phyloP scores from a whole-genome alignment of 2,888 invertebrate species.

The Macrophya annulata region DNA sequence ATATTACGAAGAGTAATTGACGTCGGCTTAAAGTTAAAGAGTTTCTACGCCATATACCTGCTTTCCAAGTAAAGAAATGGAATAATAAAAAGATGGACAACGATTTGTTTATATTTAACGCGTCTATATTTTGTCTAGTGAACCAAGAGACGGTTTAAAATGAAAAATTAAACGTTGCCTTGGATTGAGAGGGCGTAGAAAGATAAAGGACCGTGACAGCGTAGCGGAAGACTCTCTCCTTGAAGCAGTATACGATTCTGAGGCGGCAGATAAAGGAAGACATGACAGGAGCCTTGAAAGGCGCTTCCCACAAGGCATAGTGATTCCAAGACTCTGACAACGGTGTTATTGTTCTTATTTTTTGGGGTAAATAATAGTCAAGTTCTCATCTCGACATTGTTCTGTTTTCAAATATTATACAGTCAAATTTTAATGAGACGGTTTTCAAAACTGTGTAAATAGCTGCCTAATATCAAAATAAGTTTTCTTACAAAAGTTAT shows the following conservation, averaged over 20 bases:
- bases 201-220: slow-evolving; percentile 42
- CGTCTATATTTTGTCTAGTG: background rate
- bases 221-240: slow-evolving; percentile 19
- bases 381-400: slow-evolving; percentile 30
- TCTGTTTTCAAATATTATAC: background rate
- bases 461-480: background rate
- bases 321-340: slow-evolving; percentile 23
- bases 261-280: slow-evolving; percentile 46
- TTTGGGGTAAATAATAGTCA: slow-evolving; percentile 10
- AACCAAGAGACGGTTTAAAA: background rate
- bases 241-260: slow-evolving; percentile 14
- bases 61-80: no score
- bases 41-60: no score
- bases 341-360: slow-evolving; percentile 40
- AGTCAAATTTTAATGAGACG: background rate
- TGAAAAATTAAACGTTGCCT: slow-evolving; percentile 37
- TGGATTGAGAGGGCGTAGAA: slow-evolving; percentile 19
- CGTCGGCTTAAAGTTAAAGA: background rate
- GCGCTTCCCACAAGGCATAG: slow-evolving; percentile 7
- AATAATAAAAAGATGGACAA: background rate
- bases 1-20: background rate
- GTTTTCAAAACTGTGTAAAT: slow-evolving; percentile 4
- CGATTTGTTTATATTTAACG: background rate
- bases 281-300: slow-evolving; percentile 39
- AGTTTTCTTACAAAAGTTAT: background rate